These are phyloP conservation scores for Corbicula japonica DNA, from an alignment of 2,888 invertebrate genomes.

Conservation along the genomic window DNA sequence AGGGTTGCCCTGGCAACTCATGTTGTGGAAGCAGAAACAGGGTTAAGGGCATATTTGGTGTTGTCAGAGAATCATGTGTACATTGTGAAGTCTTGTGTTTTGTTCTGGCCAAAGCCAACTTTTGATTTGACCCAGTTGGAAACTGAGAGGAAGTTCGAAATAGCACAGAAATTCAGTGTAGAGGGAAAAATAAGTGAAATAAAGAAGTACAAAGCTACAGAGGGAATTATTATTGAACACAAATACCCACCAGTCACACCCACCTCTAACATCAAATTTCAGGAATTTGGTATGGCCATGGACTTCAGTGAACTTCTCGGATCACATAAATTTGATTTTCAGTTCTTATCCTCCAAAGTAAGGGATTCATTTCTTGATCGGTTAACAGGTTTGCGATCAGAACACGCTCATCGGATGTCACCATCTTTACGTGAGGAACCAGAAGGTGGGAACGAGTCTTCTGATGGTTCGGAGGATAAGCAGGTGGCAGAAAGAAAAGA, in stretches of 20 bases:
- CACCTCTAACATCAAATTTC: constrained; percentile 59
- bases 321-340: constrained; percentile 71
- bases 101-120: constrained; percentile 82
- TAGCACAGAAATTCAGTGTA: constrained; percentile 81
- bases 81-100: constrained; percentile 77
- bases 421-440: constrained; percentile 80
- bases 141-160: constrained; percentile 72
- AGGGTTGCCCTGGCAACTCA: constrained; percentile 73
- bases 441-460: constrained; percentile 80
- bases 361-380: constrained; percentile 79
- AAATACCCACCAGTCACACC: constrained; percentile 37
- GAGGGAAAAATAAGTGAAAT: constrained; percentile 80
- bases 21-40: constrained; percentile 67
- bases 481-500: background rate
- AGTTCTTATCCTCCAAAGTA: constrained; percentile 72
- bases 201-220: constrained; percentile 67
- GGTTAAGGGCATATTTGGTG: constrained; percentile 73
- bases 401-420: constrained; percentile 80
- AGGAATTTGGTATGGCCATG: constrained; percentile 72
- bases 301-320: constrained; percentile 73
- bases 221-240: constrained; percentile 1
- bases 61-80: constrained; percentile 82
- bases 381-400: constrained; percentile 78
- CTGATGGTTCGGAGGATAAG: constrained; percentile 57
- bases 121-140: constrained; percentile 75